These are phyloP conservation scores for Pasiphila rectangulata DNA, from an alignment of 2,888 invertebrate species.

Conservation along the genomic window DNA sequence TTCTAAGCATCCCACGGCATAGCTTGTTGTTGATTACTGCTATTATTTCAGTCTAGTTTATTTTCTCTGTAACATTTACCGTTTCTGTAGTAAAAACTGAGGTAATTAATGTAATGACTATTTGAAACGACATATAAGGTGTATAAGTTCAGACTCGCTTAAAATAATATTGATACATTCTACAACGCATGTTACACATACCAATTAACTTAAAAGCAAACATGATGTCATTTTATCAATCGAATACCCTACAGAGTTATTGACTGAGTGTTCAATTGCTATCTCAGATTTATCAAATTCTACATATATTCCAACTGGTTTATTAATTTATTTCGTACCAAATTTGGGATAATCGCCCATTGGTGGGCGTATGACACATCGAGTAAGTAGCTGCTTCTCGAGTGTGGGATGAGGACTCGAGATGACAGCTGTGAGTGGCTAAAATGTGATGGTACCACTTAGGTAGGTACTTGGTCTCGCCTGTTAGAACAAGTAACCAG, in stretches of 20 bases:
- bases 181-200: not conserved
- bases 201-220: not conserved
- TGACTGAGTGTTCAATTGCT: constrained; percentile 1
- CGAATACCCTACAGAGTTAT: constrained; percentile 2
- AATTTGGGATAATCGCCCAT: constrained; percentile 19
- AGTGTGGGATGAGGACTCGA: constrained; percentile 19
- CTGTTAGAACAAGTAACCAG: no score
- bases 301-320: constrained; percentile 10
- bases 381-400: constrained; percentile 14
- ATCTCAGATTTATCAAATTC: constrained; percentile 13
- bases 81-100: no score
- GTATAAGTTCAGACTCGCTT: not conserved
- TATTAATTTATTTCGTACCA: constrained; percentile 20
- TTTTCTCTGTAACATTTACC: no score
- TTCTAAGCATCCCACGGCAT: no score
- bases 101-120: no score
- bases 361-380: constrained; percentile 21
- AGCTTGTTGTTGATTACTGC: no score
- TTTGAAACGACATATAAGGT: no score
- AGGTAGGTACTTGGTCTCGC: no score
- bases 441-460: not conserved
- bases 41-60: no score
- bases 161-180: not conserved
- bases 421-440: not conserved
- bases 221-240: constrained; percentile 16